phyloP scores from a whole-genome alignment of 2,113 vertebrate species.

The Crocuta crocuta region DNA sequence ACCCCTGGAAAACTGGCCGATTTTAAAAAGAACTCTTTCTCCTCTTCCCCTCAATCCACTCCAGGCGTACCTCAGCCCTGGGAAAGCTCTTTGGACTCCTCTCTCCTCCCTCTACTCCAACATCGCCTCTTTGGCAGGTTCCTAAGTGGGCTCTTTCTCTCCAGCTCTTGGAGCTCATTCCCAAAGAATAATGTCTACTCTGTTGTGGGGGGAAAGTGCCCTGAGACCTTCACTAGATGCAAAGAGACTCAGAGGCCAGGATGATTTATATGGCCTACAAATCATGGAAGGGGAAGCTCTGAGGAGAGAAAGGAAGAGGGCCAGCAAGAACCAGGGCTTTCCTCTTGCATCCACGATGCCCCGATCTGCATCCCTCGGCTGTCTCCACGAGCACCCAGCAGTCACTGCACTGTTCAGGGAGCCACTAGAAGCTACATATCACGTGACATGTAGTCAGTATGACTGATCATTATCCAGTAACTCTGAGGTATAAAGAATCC shows the following conservation, averaged over 20 bases:
- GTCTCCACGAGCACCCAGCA: background rate
- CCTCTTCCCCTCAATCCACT: background rate
- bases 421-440: background rate
- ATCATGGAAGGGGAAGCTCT: background rate
- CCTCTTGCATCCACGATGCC: background rate
- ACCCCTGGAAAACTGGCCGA: conserved; percentile 61
- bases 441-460: background rate
- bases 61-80: conserved; percentile 27
- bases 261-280: background rate
- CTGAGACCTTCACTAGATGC: background rate
- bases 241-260: background rate
- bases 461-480: background rate
- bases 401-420: background rate
- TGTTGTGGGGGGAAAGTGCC: background rate
- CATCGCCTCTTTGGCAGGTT: background rate
- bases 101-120: conserved; percentile 27
- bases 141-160: conserved; percentile 7
- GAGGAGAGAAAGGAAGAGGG: background rate
- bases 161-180: background rate
- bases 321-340: background rate
- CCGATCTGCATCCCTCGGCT: background rate
- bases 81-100: background rate
- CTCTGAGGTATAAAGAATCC: background rate
- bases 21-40: conserved; percentile 61
- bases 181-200: conserved; percentile 29